Conservation (phyloP, 2,113 vertebrate species). For the Bufo gargarizans region DNA sequence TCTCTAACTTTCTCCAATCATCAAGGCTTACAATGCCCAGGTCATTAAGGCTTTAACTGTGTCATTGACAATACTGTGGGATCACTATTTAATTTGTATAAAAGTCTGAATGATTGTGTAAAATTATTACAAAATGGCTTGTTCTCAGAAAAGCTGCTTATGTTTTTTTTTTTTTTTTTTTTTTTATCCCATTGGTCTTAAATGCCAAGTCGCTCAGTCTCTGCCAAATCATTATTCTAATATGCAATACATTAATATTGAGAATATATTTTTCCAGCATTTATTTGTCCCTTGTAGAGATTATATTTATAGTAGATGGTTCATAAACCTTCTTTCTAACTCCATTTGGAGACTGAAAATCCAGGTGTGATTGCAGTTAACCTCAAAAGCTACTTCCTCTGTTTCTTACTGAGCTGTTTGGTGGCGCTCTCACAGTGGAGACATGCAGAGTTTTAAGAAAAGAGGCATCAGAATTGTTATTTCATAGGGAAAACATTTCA, state of each 20-base stretch:
- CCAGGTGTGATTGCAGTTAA: neutral
- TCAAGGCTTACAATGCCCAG: neutral
- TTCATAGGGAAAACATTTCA: neutral
- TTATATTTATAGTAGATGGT: neutral
- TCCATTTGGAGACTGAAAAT: neutral
- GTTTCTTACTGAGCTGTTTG: too few relatives aligned
- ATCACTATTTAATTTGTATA: neutral
- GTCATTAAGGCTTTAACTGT: neutral
- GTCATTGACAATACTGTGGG: neutral
- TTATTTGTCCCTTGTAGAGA: neutral
- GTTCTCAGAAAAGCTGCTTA: conserved; percentile 29
- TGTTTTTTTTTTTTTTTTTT: neutral
- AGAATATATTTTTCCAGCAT: neutral
- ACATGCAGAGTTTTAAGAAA: neutral
- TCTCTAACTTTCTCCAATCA: neutral
- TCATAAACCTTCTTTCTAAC: neutral
- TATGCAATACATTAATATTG: conserved; percentile 6
- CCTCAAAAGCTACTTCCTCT: too few relatives aligned
- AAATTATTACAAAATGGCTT: neutral
- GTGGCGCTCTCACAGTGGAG: too few relatives aligned
- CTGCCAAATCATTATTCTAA: neutral
- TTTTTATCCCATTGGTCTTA: neutral
- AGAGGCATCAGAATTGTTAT: neutral
- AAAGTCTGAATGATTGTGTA: conserved; percentile 15
- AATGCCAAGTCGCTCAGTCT: neutral